Evolutionary conservation across 2,113 vertebrate species (phyloP).

Genomic region (Triplophysa siluroides): DNA sequence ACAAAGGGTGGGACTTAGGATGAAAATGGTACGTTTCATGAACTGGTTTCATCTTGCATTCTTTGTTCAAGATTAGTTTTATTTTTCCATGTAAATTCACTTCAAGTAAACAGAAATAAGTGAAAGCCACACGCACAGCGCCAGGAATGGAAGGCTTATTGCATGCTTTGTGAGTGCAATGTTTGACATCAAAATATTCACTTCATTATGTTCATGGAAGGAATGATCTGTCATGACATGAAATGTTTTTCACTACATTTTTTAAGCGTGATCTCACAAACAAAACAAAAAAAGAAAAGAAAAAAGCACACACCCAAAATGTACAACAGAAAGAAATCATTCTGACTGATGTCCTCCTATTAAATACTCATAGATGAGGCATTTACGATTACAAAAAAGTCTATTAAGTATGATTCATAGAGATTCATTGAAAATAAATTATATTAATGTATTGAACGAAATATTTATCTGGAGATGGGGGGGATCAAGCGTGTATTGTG

Average conservation of each 20-base stretch:
- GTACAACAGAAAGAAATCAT: conserved; percentile 72
- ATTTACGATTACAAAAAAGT: neutral
- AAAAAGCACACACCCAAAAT: conserved; percentile 86
- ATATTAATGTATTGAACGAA: conserved; percentile 5
- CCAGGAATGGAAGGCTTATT: conserved; percentile 53
- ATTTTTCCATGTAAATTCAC: conserved; percentile 51
- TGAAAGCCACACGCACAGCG: conserved; percentile 41
- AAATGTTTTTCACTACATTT: conserved; percentile 96
- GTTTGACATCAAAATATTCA: conserved; percentile 63
- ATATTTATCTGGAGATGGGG: conserved; percentile 12
- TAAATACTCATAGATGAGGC: conserved; percentile 17
- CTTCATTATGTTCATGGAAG: conserved; percentile 84
- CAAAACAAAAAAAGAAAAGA: conserved; percentile 54
- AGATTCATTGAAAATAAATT: conserved; percentile 29
- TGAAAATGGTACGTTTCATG: too few species aligned
- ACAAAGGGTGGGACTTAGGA: too few species aligned
- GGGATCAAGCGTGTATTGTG: conserved; percentile 17
- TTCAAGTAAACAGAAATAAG: conserved; percentile 16
- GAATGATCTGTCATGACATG: conserved; percentile 91
- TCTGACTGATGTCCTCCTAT: conserved; percentile 12
- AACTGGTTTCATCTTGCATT: too few species aligned
- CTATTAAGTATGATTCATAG: conserved; percentile 40
- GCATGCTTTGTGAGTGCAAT: conserved; percentile 57
- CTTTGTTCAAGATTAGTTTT: conserved; percentile 30
- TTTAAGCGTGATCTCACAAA: conserved; percentile 88